Percentiles rank a stretch among this genome's conserved stretches.
Conservation (phyloP, 2,797 vertebrate genomes). For the Tokudaia muenninki region DNA sequence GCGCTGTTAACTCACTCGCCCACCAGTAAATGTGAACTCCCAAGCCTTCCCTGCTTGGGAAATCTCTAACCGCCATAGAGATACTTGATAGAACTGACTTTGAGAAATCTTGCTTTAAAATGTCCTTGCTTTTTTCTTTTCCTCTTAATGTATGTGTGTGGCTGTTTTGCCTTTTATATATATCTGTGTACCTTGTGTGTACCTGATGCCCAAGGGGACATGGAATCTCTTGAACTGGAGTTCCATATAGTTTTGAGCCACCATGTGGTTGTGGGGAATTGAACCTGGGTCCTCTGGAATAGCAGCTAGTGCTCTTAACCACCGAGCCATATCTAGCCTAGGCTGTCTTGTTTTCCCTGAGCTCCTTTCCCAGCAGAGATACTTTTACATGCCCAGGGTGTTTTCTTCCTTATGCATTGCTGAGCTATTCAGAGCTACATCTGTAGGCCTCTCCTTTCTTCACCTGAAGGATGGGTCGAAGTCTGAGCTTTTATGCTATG, state of each 20-base stretch:
- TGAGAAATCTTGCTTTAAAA: not conserved
- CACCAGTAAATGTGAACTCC: not conserved
- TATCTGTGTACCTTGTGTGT: not conserved
- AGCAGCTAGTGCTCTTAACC: not conserved
- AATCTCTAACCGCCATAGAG: fast-evolving
- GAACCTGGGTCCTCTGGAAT: not conserved
- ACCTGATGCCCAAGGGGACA: not conserved
- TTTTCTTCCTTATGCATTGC: slow-evolving; percentile 48
- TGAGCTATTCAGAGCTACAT: slow-evolving; percentile 71
- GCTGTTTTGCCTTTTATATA: not conserved
- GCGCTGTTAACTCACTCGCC: not conserved
- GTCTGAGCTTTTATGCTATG: slow-evolving; percentile 68
- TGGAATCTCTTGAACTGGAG: not conserved
- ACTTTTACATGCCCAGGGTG: not conserved
- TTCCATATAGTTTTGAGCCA: not conserved
- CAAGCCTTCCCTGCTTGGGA: not conserved
- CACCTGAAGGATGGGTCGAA: slow-evolving; percentile 57
- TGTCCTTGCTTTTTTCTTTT: too few species aligned
- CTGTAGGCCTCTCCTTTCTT: slow-evolving; percentile 63
- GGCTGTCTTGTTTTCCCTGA: not conserved
- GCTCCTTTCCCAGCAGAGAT: not conserved
- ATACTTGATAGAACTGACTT: not conserved
- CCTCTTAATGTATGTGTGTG: not conserved
- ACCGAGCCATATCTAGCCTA: not conserved
- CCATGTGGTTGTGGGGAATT: not conserved